Evolutionary conservation across 2,888 invertebrate species (phyloP).

Genomic region (Mythimna impura): DNA sequence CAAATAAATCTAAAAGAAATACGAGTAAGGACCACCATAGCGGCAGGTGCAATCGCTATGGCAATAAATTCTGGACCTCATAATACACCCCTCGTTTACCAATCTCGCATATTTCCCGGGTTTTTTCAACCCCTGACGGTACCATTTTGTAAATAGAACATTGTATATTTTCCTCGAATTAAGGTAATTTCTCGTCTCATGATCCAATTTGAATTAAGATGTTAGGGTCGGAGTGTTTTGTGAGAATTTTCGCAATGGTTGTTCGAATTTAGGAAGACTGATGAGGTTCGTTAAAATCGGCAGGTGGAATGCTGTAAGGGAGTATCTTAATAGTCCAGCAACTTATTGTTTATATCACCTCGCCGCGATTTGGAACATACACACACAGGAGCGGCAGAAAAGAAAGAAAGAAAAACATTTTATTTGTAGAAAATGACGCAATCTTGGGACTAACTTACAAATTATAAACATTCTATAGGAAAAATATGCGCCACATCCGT

Average conservation of each 20-base stretch:
- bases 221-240: constrained; percentile 56
- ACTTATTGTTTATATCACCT: too few species aligned
- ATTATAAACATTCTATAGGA: too few species aligned
- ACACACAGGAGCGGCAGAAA: too few species aligned
- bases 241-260: constrained; percentile 56
- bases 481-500: too few species aligned
- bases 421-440: too few species aligned
- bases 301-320: background rate
- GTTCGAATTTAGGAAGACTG: constrained; percentile 49
- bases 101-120: constrained; percentile 63
- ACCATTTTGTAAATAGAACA: constrained; percentile 62
- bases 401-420: too few species aligned
- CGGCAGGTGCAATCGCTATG: constrained; percentile 64
- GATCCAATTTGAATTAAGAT: constrained; percentile 70
- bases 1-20: constrained; percentile 58
- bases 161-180: constrained; percentile 69
- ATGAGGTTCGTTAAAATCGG: constrained; percentile 37
- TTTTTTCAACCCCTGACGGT: constrained; percentile 37
- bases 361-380: too few species aligned
- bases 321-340: background rate
- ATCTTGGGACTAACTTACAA: too few species aligned
- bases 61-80: constrained; percentile 65
- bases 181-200: constrained; percentile 69
- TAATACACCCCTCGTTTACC: constrained; percentile 66
- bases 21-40: constrained; percentile 40